Evolutionary conservation across 2,888 invertebrate genomes (phyloP).

Genomic region (Sarcophaga subvicina): DNA sequence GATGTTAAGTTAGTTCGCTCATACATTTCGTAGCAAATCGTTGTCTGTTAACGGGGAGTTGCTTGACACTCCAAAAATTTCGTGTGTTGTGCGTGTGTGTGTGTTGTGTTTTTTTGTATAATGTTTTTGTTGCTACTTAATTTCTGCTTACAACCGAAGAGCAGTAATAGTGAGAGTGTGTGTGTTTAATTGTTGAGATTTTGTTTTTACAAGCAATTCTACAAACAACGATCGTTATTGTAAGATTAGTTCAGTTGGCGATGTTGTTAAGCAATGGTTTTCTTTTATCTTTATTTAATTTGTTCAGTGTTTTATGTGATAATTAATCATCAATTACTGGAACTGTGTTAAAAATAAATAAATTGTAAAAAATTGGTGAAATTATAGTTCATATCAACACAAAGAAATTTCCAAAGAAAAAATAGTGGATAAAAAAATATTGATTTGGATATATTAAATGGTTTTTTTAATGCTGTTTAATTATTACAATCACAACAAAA

Average conservation of each 20-base stretch:
- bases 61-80: conserved; percentile 2
- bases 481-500: no score
- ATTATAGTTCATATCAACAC: background rate
- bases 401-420: no score
- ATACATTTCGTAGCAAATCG: conserved; percentile 58
- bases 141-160: background rate
- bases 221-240: conserved; percentile 24
- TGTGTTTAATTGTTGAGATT: conserved; percentile 58
- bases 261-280: conserved; percentile 7
- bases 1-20: conserved; percentile 59
- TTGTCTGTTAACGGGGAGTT: conserved; percentile 60
- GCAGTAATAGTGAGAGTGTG: conserved; percentile 17
- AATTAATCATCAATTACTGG: conserved; percentile 25
- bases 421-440: no score
- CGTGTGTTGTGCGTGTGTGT: background rate
- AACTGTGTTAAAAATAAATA: background rate
- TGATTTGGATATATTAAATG: no score
- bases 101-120: conserved; percentile 31
- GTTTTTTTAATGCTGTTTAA: no score
- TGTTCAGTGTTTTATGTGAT: conserved; percentile 25
- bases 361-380: background rate
- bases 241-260: conserved; percentile 38
- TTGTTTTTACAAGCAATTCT: conserved; percentile 22
- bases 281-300: background rate
- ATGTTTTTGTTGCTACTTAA: conserved; percentile 16